Conservation (phyloP, 2,888 invertebrate genomes). For the Pyrrhia umbra region DNA sequence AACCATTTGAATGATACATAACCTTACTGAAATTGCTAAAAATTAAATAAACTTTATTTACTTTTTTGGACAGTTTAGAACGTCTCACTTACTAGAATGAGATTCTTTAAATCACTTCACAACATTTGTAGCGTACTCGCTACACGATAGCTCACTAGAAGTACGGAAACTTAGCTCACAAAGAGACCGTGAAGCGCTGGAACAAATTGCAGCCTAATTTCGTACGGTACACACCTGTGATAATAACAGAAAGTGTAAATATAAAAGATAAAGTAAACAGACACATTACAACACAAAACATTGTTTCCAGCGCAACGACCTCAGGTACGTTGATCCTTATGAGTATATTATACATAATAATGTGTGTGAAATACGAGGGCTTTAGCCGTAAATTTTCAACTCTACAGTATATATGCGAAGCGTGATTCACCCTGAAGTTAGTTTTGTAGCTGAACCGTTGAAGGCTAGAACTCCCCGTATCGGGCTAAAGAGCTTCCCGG, state of each 20-base stretch:
- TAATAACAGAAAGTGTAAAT: constrained; percentile 49
- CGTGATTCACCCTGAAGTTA: constrained; percentile 54
- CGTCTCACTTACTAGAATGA: not conserved
- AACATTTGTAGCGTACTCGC: constrained; percentile 9
- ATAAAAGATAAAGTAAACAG: constrained; percentile 43
- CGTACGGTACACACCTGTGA: constrained; percentile 28
- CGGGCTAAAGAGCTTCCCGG: constrained; percentile 81
- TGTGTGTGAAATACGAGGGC: constrained; percentile 20
- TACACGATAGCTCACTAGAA: constrained; percentile 24
- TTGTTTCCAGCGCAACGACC: constrained; percentile 52
- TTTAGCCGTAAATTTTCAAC: constrained; percentile 27
- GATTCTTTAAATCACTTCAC: constrained; percentile 5
- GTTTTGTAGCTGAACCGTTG: constrained; percentile 62
- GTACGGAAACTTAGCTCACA: constrained; percentile 37
- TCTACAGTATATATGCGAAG: constrained; percentile 21
- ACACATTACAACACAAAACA: constrained; percentile 40
- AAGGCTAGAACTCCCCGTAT: constrained; percentile 70
- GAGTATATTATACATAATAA: constrained; percentile 9
- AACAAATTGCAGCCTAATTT: constrained; percentile 52
- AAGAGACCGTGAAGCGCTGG: constrained; percentile 49
- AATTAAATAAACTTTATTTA: too few species aligned
- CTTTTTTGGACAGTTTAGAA: too few species aligned
- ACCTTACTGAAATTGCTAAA: too few species aligned
- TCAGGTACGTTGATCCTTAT: constrained; percentile 44
- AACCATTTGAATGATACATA: too few species aligned